Percentiles rank a stretch among this genome's conserved stretches.
Evolutionary conservation across 2,888 invertebrate species (phyloP).

Genomic region (Agriopis leucophaearia): DNA sequence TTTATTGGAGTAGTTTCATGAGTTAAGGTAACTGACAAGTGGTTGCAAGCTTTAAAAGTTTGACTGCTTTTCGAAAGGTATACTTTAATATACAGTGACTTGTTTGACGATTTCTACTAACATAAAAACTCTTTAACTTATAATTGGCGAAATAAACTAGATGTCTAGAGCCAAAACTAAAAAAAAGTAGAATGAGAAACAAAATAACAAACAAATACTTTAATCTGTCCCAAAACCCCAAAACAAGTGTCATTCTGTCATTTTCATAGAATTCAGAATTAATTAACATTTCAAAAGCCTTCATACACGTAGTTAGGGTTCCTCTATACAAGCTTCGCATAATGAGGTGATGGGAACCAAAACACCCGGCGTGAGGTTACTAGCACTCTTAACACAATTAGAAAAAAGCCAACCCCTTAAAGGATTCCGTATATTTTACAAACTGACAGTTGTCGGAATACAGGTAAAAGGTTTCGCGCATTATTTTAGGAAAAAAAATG

Average conservation of each 20-base stretch:
- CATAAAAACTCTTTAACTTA: no score
- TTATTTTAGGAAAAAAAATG: conserved; percentile 24
- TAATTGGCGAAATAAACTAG: no score
- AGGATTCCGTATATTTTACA: conserved; percentile 21
- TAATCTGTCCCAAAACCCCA: no score
- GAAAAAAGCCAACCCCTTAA: conserved; percentile 25
- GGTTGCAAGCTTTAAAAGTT: not conserved
- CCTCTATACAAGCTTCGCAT: conserved; percentile 18
- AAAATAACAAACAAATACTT: no score
- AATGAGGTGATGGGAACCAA: conserved; percentile 27
- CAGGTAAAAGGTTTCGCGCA: conserved; percentile 10
- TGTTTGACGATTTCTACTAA: no score
- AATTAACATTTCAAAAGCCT: conserved; percentile 22
- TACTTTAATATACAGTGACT: not conserved
- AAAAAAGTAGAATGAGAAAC: no score
- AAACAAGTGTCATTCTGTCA: conserved; percentile 7
- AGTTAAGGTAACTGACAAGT: not conserved
- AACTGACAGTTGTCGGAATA: conserved; percentile 8
- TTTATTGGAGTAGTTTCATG: not conserved
- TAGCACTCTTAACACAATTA: conserved; percentile 27
- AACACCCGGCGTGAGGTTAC: conserved; percentile 26
- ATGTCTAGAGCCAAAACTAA: no score
- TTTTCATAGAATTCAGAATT: conserved; percentile 23
- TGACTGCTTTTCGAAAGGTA: not conserved
- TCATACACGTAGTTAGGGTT: conserved; percentile 16